Conservation (phyloP, 2,888 invertebrate genomes). For the Isotomurus palustris region DNA sequence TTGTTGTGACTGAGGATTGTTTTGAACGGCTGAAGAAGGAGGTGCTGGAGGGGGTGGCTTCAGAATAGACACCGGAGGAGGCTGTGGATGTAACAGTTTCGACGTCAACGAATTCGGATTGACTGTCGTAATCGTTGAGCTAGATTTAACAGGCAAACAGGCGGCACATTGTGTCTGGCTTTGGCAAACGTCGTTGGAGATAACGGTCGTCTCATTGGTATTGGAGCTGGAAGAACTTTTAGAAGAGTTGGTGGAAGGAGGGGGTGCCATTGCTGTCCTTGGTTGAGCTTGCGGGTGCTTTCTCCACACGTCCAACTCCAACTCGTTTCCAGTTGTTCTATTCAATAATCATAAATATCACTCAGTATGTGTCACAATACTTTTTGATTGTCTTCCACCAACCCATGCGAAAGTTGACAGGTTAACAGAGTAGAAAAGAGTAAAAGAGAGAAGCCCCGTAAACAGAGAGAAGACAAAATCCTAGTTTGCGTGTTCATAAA, state of each 20-base stretch:
- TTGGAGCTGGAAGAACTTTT: slow-evolving; percentile 7
- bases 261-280: slow-evolving; percentile 20
- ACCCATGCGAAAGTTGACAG: no score
- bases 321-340: slow-evolving; percentile 36
- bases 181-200: slow-evolving; percentile 1
- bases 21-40: slow-evolving; percentile 9
- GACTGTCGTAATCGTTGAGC: not conserved
- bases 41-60: slow-evolving; percentile 39
- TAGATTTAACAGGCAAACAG: slow-evolving; percentile 15
- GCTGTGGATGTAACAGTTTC: slow-evolving; percentile 14
- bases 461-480: no score
- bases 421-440: no score
- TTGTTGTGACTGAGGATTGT: slow-evolving; percentile 2
- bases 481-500: no score
- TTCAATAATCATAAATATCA: no score
- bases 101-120: not conserved
- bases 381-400: no score
- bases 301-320: slow-evolving; percentile 42
- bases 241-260: slow-evolving; percentile 12
- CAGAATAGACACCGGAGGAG: slow-evolving; percentile 40
- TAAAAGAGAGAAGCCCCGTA: no score
- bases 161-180: slow-evolving; percentile 7
- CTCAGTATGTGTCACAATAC: no score
- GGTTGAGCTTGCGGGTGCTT: slow-evolving; percentile 31
- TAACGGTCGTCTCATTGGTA: not conserved